Base-by-base conservation (phyloP, 2,888 invertebrate species). In the Apotomis betuletana region DNA sequence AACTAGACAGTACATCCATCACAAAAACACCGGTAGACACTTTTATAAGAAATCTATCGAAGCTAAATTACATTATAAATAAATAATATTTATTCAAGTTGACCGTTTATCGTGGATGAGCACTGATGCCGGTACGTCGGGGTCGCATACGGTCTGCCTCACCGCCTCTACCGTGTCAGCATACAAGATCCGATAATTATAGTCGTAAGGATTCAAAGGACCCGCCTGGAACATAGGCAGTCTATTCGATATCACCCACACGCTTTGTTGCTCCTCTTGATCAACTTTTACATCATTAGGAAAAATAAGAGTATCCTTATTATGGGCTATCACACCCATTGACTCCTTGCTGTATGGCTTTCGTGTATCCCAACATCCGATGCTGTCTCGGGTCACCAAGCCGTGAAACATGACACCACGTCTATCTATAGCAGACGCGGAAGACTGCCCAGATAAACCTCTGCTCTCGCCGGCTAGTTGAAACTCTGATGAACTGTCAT, bases 221-320 rank as follows among this genome's bases (percentile, higher is more conserved):
- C 94, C 94, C 65, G 95, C 96, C 65, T 97, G 94, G 85, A 95
- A 97, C 87, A 95, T 94, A 0, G 97, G 97, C 74, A 97, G 85
- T 38, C 94, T 94, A 85, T 97, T 97, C 3, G 96, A 95, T 77
- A 97, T 93, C 4, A 97, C 94, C 97, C 97, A 97, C 8, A 97
- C 92, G 69, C 94, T 95, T 80, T 97, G 96, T 55, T 94, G 92
- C 9, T 88, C 80, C 54, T 96, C 96, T 73, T 95, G 94, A 80
- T 97, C 97, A 9, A 97, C 92, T 86, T 96, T 96, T 58, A 97
- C 86, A 82, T 97, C 97, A 80, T 97, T 97, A 0, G 97, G 97
- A 83, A 97, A 97, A 13, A 96, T 91, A 74, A 97, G 88, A 0
- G 96, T 95, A 9, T 94, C 94, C 3, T 93, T 87, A 85, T 95